Base-by-base conservation (phyloP, 2,888 invertebrate genomes). In the Volucella bombylans region DNA sequence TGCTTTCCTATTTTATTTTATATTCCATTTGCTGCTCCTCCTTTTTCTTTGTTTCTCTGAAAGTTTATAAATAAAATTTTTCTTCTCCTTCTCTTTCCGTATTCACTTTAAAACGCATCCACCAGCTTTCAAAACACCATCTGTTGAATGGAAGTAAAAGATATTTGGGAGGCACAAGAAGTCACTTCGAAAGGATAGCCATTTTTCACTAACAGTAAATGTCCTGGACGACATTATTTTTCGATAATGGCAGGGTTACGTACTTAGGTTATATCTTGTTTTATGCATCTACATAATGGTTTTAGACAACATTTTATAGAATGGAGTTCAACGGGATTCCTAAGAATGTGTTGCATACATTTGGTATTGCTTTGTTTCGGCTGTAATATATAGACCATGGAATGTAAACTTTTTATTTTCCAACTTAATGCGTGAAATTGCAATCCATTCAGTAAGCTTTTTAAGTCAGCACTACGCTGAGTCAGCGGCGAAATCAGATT, bases 1-100 rank as follows among this genome's bases (percentile, higher is more conserved):
- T 64, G 6, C 71, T 52, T 45, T 71, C 52, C 52, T 14, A 59
- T 55, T 65, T 79, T 59, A 31, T 59, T 72, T 31, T 49, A 14
- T 49, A 1, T 14, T 49, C 9, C n/a, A 49, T 8, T 12, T 2
- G 8, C 50, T 8, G 10, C 14, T 12, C 50, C 10, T 2, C 2
- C 8, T 45, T 12, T n/a, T 47, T 49, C 57, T 61, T 50, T 50
- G 39, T 71, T 54, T n/a, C 14, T 52, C 23, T 31, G 62, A n/a
- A 11, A 38, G 47, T 64, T 49, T 45, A 4, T 12, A 52, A 67
- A 67, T 67, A 52, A 41, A 67, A 41, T 23, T 41, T 41, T 41
- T 43, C 23, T 11, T 23, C 43, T 10, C 8, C 11, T 23, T 23
- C 23, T 23, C 23, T 23, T 23, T 3, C 23, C 23, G 3, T 23